Evolutionary conservation across 2,113 vertebrate species (phyloP).

Genomic region (Syrrhaptes paradoxus): DNA sequence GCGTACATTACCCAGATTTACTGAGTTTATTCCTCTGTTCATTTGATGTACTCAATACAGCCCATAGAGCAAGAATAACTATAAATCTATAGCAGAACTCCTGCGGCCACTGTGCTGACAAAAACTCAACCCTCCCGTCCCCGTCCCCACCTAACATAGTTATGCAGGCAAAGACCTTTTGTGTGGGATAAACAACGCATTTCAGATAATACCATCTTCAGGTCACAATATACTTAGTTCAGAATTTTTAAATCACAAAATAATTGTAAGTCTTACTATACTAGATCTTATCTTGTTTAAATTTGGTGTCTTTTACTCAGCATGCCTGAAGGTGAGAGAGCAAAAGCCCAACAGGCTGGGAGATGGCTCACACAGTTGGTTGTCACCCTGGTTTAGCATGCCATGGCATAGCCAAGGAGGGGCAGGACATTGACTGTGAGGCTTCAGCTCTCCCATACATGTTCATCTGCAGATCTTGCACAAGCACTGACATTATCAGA

Average conservation of each 20-base stretch:
- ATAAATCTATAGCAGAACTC: neutral
- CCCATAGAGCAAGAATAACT: neutral
- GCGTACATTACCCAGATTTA: neutral
- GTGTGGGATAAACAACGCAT: neutral
- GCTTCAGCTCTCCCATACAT: neutral
- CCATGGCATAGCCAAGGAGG: neutral
- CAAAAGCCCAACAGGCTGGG: neutral
- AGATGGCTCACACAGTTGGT: neutral
- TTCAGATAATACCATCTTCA: neutral
- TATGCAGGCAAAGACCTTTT: neutral
- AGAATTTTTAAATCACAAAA: neutral
- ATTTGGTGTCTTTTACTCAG: neutral
- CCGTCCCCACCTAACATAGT: neutral
- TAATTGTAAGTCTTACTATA: neutral
- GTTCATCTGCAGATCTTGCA: neutral
- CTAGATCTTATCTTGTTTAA: neutral
- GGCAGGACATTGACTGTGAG: neutral
- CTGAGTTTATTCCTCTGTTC: neutral
- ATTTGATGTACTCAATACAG: neutral
- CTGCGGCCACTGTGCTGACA: neutral
- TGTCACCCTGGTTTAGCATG: neutral
- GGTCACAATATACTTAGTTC: neutral
- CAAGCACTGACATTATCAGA: neutral
- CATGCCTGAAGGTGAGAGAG: neutral
- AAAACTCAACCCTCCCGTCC: neutral